Base-by-base conservation (phyloP, 1,140 invertebrate genomes). In the Nautilus pompilius region DNA sequence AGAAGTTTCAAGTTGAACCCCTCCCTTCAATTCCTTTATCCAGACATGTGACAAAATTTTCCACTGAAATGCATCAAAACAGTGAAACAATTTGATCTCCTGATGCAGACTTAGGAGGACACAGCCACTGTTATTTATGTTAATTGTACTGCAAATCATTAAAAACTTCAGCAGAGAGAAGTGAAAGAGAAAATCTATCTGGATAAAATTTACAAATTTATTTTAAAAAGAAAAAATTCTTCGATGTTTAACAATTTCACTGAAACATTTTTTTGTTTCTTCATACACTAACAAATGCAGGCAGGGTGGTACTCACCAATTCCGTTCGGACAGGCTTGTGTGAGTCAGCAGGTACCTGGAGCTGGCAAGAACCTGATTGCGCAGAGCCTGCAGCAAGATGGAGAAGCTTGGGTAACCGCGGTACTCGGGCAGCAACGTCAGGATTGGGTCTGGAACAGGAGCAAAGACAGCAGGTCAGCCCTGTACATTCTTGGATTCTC, bases 131-230 rank as follows among this genome's bases (percentile, higher is more conserved):
- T 17, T 29, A 30, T 29, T 22, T 10, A 56, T 32, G 8, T 8
- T 8, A 13, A 8, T 8, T 13, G 24, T 22, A 51, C 6, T 51
- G 13, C 49, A 51, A 8, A 51, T 8, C 8, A 8, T 51, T 24
- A 15, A 15, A 13, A 17, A 22, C 8, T 8, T 51, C 22, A 45
- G 26, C 26, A 32, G 15, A 33, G 17, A 3, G 5, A 32, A 59
- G 10, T 24, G 10, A 22, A 59, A 59, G 8, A 24, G n/a, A 5
- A 26, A 58, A 36, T 3, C 28, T 20, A 60, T 29, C 29, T 32
- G 5, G 34, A 62, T 72, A 78, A 87, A 90, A 90, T 91, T 67
- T 87, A 89, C 77, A 87, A 89, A 76, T 91, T 90, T 1, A 88
- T 88, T 26, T 90, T 74, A 59, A 86, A 82, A 33, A 87, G 83